Evolutionary conservation across 2,888 invertebrate species (phyloP).

Genomic region (Trachelus troglodyta): DNA sequence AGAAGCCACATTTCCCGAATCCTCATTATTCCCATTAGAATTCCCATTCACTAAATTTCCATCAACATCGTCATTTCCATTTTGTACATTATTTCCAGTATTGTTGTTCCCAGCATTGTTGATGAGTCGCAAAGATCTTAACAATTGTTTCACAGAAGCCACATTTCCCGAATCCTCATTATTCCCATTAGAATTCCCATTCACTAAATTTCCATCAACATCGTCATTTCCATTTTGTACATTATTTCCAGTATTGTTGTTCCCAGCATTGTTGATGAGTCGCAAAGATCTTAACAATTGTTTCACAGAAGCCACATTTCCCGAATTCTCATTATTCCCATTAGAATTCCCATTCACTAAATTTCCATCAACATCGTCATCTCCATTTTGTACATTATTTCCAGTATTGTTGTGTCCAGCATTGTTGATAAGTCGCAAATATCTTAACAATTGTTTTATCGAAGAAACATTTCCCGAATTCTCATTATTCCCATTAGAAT

Average conservation of each 20-base stretch:
- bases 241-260: constrained; percentile 8
- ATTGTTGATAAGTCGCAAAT: constrained; percentile 16
- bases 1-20: neutral
- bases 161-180: constrained; percentile 12
- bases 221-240: constrained; percentile 20
- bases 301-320: neutral
- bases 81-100: too few relatives aligned
- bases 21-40: too few relatives aligned
- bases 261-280: constrained; percentile 25
- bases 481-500: constrained; percentile 3
- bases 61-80: too few relatives aligned
- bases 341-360: constrained; percentile 20
- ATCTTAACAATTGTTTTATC: neutral
- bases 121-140: too few relatives aligned
- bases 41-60: constrained; percentile 13
- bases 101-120: too few relatives aligned
- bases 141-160: neutral
- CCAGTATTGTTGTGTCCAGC: constrained; percentile 17
- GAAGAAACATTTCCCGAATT: constrained; percentile 11
- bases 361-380: constrained; percentile 23
- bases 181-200: constrained; percentile 18
- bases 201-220: constrained; percentile 17
- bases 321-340: constrained; percentile 5
- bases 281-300: neutral
- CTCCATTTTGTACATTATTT: constrained; percentile 21